Evolutionary conservation across 2,113 vertebrate genomes (phyloP).

Genomic region (Phoenicopterus ruber): DNA sequence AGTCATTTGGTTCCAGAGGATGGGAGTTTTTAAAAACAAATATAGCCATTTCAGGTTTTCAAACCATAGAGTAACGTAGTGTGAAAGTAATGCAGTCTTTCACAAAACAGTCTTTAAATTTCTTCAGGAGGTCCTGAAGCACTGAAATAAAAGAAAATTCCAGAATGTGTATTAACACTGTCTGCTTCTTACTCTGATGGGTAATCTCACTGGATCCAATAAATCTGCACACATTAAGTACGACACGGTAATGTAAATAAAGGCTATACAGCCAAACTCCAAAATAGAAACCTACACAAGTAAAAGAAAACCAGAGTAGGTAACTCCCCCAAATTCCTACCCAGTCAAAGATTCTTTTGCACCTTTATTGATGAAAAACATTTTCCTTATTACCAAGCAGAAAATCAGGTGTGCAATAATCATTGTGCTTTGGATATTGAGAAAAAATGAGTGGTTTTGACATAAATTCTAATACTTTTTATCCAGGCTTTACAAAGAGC

Average conservation of each 20-base stretch:
- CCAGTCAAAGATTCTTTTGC: background rate
- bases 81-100: background rate
- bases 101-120: background rate
- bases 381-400: background rate
- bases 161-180: background rate
- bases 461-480: background rate
- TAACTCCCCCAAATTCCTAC: background rate
- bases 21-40: background rate
- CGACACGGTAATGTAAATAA: background rate
- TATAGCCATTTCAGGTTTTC: background rate
- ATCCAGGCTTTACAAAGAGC: background rate
- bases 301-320: background rate
- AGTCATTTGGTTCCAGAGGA: background rate
- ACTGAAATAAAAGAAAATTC: background rate
- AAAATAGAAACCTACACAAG: background rate
- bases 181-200: background rate
- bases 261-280: background rate
- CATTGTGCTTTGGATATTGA: background rate
- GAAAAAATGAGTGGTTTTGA: background rate
- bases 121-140: background rate
- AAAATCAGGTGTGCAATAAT: background rate
- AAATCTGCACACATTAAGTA: background rate
- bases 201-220: background rate
- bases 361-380: background rate
- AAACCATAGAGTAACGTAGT: background rate